Conservation (phyloP, 1,140 invertebrate genomes). For the Archivesica marissinica region DNA sequence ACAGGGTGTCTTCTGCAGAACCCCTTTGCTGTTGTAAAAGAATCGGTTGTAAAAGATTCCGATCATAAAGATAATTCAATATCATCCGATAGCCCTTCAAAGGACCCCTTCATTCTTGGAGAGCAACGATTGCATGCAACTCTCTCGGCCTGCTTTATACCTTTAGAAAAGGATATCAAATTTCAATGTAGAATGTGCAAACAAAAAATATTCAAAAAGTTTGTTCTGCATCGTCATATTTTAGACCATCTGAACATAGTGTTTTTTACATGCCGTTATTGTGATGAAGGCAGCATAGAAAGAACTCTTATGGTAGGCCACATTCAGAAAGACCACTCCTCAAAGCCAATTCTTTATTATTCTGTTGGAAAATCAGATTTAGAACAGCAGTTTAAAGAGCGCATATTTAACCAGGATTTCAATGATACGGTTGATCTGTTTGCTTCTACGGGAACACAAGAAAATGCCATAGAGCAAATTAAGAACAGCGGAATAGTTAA, state of each 20-base stretch:
- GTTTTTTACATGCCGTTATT: conserved; percentile 56
- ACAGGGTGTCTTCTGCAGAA: neutral
- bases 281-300: conserved; percentile 55
- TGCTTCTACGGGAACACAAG: neutral
- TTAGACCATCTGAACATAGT: conserved; percentile 55
- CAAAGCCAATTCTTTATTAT: conserved; percentile 4
- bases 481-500: neutral
- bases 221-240: conserved; percentile 60
- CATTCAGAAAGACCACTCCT: conserved; percentile 49
- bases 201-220: conserved; percentile 58
- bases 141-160: conserved; percentile 36
- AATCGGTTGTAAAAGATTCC: neutral
- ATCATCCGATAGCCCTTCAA: neutral
- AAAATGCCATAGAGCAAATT: neutral
- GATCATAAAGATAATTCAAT: neutral
- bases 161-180: conserved; percentile 34
- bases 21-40: conserved; percentile 50
- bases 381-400: conserved; percentile 26
- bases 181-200: conserved; percentile 54
- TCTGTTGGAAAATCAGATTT: conserved; percentile 9
- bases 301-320: conserved; percentile 44
- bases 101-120: conserved; percentile 41
- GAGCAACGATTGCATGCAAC: conserved; percentile 45
- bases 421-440: conserved; percentile 7
- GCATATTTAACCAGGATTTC: conserved; percentile 37